Evolutionary conservation across 2,113 vertebrate species (phyloP).

Genomic region (Psophia crepitans): DNA sequence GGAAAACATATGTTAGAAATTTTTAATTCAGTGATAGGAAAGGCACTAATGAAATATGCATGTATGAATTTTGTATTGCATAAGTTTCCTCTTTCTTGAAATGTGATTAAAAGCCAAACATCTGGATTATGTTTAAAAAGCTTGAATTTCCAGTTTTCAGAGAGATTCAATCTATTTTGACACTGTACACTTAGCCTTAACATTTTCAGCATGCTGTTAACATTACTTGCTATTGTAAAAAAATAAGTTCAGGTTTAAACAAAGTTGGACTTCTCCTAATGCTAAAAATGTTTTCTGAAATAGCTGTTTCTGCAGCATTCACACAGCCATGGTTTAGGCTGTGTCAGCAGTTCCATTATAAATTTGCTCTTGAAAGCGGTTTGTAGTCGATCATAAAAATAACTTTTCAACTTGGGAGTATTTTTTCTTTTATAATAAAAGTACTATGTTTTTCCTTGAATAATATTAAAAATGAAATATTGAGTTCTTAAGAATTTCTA

Average conservation of each 20-base stretch:
- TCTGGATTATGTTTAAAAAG: slow-evolving; percentile 80
- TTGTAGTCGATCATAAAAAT: slow-evolving; percentile 60
- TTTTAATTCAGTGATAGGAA: slow-evolving; percentile 80
- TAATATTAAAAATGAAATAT: not conserved
- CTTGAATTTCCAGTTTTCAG: slow-evolving; percentile 75
- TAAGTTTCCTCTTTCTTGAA: slow-evolving; percentile 76
- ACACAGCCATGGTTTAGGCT: slow-evolving; percentile 34
- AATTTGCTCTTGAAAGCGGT: slow-evolving; percentile 49
- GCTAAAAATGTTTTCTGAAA: slow-evolving; percentile 72
- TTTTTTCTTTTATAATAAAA: not conserved
- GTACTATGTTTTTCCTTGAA: not conserved
- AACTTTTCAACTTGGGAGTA: not conserved
- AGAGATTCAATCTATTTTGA: slow-evolving; percentile 77
- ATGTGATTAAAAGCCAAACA: slow-evolving; percentile 81
- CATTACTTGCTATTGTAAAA: slow-evolving; percentile 73
- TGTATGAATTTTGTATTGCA: slow-evolving; percentile 79
- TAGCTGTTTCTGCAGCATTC: slow-evolving; percentile 52
- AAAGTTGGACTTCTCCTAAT: slow-evolving; percentile 64
- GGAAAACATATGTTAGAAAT: slow-evolving; percentile 75
- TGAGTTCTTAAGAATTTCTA: not conserved
- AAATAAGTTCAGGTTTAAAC: slow-evolving; percentile 67
- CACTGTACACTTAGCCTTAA: slow-evolving; percentile 74
- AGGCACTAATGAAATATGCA: slow-evolving; percentile 80
- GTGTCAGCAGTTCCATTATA: slow-evolving; percentile 66
- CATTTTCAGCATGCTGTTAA: slow-evolving; percentile 75